Base-by-base conservation (phyloP, 2,113 vertebrate genomes). In the Archocentrus centrarchus region DNA sequence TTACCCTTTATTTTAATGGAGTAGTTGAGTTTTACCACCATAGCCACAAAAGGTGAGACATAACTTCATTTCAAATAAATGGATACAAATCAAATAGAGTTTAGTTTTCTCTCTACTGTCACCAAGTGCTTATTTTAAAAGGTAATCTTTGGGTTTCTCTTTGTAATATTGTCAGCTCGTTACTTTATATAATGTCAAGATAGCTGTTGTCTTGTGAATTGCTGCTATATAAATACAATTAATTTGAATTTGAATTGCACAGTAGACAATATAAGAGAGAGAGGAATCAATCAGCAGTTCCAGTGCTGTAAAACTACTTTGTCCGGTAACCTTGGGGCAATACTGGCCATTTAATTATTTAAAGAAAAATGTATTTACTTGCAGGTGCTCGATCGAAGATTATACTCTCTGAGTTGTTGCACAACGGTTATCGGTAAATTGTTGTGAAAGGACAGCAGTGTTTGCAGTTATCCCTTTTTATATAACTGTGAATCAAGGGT, bases 271-370 rank as follows among this genome's bases (percentile, higher is more conserved):
- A 47, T 32, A 50, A 27, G 62, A 79, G 2, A 63, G 24, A 5
- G 18, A 62, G 2, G 1, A 58, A 58, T 58, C 1, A 30, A 63
- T 50, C 30, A 37, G 44, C 11, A 41, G 17, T 20, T 37, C 37
- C 55, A 14, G 27, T 59, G 64, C 9, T 39, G 41, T 84, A 53
- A 73, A 32, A 53, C 10, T 14, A 55, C 17, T 14, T 35, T 55
- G 32, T 20, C 66, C 53, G 5, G 11, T 64, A 64, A n/a, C 47
- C 47, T 73, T 70, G 44, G 24, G 1, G 6, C 24, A 70, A 53
- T 53, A 53, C 66, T 35, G 68, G 53, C 47, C 27, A 53, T 55
- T 73, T 73, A 73, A 73, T 73, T 73, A 73, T 73, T 73, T 5
- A 59, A 59, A 59, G 57, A 14, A 59, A 59, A 22, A 59, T 24